Evolutionary conservation across 1,140 invertebrate species (phyloP), one percentile per base, ranked within the genome.

Genomic region (Nasonia longicornis): DNA sequence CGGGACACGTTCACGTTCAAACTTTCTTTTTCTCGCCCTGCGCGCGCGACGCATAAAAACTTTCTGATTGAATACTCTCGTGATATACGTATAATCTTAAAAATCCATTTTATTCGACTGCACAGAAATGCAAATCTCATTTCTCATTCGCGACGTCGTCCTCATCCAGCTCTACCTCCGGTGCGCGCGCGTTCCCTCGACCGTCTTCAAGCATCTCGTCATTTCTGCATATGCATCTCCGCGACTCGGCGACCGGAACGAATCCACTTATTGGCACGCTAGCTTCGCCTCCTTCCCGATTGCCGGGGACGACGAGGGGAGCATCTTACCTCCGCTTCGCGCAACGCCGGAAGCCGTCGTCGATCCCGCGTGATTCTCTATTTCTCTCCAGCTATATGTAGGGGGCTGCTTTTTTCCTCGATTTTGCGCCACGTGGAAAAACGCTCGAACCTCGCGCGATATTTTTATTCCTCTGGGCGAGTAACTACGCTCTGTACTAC

Each of bases 261-360:
- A 85, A 86, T 84, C 83, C 84, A 85, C 83, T 84, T 85, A 85
- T 83, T 81, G 79, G 76, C 81, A 84, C 85, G 82, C 76, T 77
- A 84, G 22, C 70, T 82, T 80, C 69, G 74, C 70, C 63, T 72
- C 22, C 79, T 35, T 82, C 75, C 38, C 81, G 76, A 79, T 83
- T 78, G 29, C 64, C 10, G 38, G 0, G 2, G 2, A 20, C 1
- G 73, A 45, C 35, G 35, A 29, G 20, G 31, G 66, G 22, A 58
- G 35, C 45, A 20, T 63, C 71, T 73, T 22, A 10, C 71, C 38
- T 72, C 70, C 35, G 35, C 20, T 45, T 20, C 45, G 38, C 66
- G 12, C 67, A 35, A 14, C 29, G 31, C 45, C 77, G 69, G 70
- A 79, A 74, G 63, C 66, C 31, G 22, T 35, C 70, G 11, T 77